Base-by-base conservation (phyloP, 2,888 invertebrate species). In the Empis livida region DNA sequence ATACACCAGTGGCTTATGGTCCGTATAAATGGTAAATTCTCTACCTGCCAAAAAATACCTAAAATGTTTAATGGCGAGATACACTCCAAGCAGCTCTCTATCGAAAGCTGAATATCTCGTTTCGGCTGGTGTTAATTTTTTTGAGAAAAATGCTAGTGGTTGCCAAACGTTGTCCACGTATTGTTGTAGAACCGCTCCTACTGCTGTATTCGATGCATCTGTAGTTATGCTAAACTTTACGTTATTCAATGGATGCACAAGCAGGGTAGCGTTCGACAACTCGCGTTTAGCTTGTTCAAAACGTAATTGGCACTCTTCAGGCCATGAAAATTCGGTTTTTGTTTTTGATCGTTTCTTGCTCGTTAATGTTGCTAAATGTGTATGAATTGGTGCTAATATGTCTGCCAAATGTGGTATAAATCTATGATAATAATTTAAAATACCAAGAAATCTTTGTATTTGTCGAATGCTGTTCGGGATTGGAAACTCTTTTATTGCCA, bases 131-230 rank as follows among this genome's bases (percentile, higher is more conserved):
- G 41, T 51, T 3, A 61, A 46, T 46, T 59, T 59, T 40, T 50
- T 53, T 0, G 57, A 56, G 47, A 57, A 60, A 37, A 59, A 61
- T 0, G 45, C 51, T 1, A 59, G 46, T 6, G 60, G 56, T 42
- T 54, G 23, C 57, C 58, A 57, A 1, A 2, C 14, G 2, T 43
- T 47, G 0, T 49, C 42, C 9, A 46, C 40, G 2, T 30, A 15
- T 45, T 61, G 57, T 14, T 62, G 54, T 13, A 61, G 44, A 1
- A 50, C 54, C 0, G 53, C 59, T 1, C 59, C 60, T 1, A 59
- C 48, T 2, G 56, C 53, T 13, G 41, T 35, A 23, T 57, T 49
- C 8, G 55, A 57, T 4, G 56, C 55, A n/a, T 56, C 51, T 3
- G 39, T 32, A 9, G 32, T 15, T 1, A 53, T 14, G 3, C 23